phyloP scores from a whole-genome alignment of 2,113 vertebrate species.

The Campylomormyrus tamandua region DNA sequence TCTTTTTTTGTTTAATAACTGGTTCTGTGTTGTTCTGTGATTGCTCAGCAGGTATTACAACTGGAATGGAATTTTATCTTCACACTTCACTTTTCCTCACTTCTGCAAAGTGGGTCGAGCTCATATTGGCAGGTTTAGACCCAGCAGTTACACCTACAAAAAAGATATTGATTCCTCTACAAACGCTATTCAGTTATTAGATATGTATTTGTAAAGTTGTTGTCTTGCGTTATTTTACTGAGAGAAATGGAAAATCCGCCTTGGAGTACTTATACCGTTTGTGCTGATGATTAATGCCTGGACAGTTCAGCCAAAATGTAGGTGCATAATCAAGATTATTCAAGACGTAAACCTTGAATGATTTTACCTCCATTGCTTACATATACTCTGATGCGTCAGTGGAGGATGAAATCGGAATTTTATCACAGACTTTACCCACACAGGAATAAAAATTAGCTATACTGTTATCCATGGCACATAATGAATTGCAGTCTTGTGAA shows the following conservation, averaged over 20 bases:
- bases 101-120: not conserved
- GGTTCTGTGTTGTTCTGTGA: not conserved
- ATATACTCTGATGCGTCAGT: not conserved
- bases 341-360: not conserved
- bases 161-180: not conserved
- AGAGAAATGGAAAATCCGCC: not conserved
- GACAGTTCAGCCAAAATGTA: not conserved
- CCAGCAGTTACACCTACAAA: not conserved
- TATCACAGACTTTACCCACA: constrained; percentile 6
- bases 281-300: not conserved
- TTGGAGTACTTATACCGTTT: not conserved
- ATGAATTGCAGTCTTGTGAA: not conserved
- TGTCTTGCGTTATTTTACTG: not conserved
- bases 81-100: not conserved
- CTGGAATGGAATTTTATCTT: not conserved
- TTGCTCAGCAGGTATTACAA: not conserved
- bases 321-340: not conserved
- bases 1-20: not conserved
- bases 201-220: not conserved
- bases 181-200: not conserved
- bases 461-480: not conserved
- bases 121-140: not conserved
- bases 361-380: not conserved
- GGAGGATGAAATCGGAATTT: not conserved
- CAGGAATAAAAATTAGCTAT: not conserved